Evolutionary conservation across 1,140 invertebrate genomes (phyloP).

Genomic region (Chelonus insularis): DNA sequence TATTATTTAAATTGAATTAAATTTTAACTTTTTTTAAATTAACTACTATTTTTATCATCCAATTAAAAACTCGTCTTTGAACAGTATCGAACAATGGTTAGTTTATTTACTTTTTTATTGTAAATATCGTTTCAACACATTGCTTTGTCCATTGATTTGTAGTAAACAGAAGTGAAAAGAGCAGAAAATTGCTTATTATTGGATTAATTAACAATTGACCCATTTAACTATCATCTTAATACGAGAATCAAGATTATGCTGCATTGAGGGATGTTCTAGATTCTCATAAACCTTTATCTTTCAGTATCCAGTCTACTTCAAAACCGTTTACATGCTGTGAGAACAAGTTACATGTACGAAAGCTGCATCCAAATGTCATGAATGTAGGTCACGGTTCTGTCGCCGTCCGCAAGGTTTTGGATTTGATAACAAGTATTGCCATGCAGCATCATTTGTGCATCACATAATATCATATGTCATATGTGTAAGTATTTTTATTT

Average conservation of each 20-base stretch:
- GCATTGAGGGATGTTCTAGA: not conserved
- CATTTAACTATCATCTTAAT: not conserved
- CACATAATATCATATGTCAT: no score
- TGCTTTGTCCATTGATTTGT: no score
- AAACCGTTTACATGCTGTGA: not conserved
- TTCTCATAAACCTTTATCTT: conserved; percentile 1
- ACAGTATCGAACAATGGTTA: no score
- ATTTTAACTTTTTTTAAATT: no score
- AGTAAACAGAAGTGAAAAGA: not conserved
- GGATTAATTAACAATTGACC: no score
- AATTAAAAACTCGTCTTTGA: no score
- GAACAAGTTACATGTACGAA: conserved; percentile 1
- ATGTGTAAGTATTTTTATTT: no score
- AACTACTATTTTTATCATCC: no score
- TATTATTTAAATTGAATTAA: no score
- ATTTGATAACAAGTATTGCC: not conserved
- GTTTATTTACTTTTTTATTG: no score
- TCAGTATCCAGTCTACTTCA: not conserved
- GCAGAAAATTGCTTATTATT: not conserved
- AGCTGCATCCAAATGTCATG: not conserved
- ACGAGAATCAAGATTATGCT: not conserved
- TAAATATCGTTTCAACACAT: no score
- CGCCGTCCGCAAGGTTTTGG: not conserved
- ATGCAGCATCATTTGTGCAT: no score
- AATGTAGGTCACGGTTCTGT: conserved; percentile 9